Conservation (phyloP, 2,888 invertebrate species). For the Drosophila mimetica region DNA sequence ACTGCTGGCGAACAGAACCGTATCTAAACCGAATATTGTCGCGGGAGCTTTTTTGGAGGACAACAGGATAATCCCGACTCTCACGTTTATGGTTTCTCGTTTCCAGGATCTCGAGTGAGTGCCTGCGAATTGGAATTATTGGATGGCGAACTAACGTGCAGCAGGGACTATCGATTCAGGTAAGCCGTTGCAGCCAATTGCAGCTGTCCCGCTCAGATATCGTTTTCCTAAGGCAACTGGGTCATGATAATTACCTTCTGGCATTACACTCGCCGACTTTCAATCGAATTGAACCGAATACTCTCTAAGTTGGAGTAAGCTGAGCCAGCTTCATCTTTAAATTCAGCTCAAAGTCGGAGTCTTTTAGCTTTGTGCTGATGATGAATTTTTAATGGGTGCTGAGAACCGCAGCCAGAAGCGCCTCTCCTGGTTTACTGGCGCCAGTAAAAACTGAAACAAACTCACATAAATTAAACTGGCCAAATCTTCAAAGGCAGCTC, state of each 20-base stretch:
- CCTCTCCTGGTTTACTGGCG: constrained; percentile 8
- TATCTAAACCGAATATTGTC: background rate
- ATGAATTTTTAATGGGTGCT: constrained; percentile 64
- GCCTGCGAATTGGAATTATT: constrained; percentile 1
- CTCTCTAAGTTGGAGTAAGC: background rate
- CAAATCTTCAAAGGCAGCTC: constrained; percentile 32
- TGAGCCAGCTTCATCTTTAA: background rate
- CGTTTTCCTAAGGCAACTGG: constrained; percentile 10
- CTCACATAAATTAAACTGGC: constrained; percentile 55
- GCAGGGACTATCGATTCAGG: constrained; percentile 9
- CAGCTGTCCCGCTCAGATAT: background rate
- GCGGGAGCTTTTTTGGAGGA: background rate
- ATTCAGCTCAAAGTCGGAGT: constrained; percentile 19
- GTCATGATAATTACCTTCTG: constrained; percentile 10
- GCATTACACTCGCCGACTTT: background rate
- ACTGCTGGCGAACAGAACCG: constrained; percentile 11
- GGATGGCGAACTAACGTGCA: constrained; percentile 4
- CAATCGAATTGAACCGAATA: constrained; percentile 6
- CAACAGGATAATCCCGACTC: constrained; percentile 1
- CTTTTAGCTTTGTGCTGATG: constrained; percentile 24
- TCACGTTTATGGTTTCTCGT: constrained; percentile 19
- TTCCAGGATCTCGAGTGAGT: constrained; percentile 18
- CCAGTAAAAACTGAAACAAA: constrained; percentile 45
- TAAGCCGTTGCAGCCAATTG: constrained; percentile 1
- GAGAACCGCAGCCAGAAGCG: constrained; percentile 34